A percentile compares a stretch with the other conserved stretches of the same genome.
phyloP scores from a whole-genome alignment of 2,113 vertebrate genomes.

The Alces alces region DNA sequence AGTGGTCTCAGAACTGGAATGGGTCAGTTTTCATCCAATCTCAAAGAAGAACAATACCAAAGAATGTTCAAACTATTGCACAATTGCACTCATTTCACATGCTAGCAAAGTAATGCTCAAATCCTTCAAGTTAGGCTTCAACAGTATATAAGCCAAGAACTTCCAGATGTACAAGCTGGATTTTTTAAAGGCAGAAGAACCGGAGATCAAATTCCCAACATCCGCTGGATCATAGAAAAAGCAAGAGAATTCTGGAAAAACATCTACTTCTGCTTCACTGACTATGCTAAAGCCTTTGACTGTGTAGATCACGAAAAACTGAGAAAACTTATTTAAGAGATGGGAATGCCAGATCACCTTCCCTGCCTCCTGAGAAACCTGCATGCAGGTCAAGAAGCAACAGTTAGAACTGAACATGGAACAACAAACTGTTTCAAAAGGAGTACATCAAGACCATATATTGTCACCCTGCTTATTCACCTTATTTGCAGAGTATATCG shows the following conservation, averaged over 20 bases:
- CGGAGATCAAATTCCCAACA: background rate
- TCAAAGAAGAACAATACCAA: background rate
- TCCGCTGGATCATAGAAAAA: background rate
- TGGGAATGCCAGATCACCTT: background rate
- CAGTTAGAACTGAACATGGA: background rate
- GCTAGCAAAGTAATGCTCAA: background rate
- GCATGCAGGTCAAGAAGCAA: background rate
- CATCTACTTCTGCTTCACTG: background rate
- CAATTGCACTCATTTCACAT: accelerated
- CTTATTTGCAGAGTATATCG: background rate
- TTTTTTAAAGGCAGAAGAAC: background rate
- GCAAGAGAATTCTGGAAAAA: background rate
- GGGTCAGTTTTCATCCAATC: background rate
- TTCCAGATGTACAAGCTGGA: background rate
- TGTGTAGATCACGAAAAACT: background rate
- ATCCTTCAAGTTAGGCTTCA: background rate
- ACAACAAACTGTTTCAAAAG: background rate
- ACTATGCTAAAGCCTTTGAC: background rate
- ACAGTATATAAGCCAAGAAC: background rate
- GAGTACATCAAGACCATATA: background rate
- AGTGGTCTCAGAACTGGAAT: background rate
- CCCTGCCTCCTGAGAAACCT: background rate
- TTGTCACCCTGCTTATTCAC: background rate
- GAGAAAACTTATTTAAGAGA: background rate
- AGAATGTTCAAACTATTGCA: background rate